These are phyloP conservation scores for Tipula lateralis DNA, from an alignment of 2,888 invertebrate species.

Conservation along the genomic window DNA sequence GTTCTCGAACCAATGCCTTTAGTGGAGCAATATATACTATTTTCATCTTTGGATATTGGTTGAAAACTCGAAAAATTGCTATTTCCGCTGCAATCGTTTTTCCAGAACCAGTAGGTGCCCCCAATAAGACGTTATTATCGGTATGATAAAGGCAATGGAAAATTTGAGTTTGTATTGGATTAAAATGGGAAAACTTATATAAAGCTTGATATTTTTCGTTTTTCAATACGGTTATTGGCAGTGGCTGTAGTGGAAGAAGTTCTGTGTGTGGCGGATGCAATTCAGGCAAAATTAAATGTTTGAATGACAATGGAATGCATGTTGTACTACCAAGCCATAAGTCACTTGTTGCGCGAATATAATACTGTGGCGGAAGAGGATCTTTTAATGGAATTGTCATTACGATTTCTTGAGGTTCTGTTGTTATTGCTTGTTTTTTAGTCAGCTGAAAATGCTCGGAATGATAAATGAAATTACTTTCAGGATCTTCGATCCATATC, in stretches of 20 bases:
- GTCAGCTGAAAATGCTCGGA: slow-evolving; percentile 73
- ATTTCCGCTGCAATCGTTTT: slow-evolving; percentile 98
- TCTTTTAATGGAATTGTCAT: slow-evolving; percentile 94
- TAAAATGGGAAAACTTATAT: slow-evolving; percentile 91
- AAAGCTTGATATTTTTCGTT: slow-evolving; percentile 72
- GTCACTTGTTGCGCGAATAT: slow-evolving; percentile 81
- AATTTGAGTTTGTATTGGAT: slow-evolving; percentile 97
- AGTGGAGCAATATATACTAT: slow-evolving; percentile 97
- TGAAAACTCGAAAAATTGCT: slow-evolving; percentile 90
- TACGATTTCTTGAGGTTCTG: slow-evolving; percentile 75
- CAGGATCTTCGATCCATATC: slow-evolving; percentile 97
- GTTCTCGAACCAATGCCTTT: slow-evolving; percentile 94
- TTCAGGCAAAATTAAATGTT: slow-evolving; percentile 85
- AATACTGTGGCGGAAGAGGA: slow-evolving; percentile 87
- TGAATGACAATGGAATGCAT: slow-evolving; percentile 64
- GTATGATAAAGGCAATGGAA: slow-evolving; percentile 95
- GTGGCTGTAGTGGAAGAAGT: slow-evolving; percentile 81
- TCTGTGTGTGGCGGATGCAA: slow-evolving; percentile 91
- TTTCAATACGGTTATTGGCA: slow-evolving; percentile 78
- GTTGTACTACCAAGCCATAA: slow-evolving; percentile 59
- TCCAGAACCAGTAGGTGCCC: slow-evolving; percentile 82
- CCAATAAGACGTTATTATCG: slow-evolving; percentile 86
- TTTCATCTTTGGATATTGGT: slow-evolving; percentile 71
- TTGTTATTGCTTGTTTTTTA: slow-evolving; percentile 59
- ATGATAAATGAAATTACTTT: slow-evolving; percentile 91